Conservation (phyloP, 1,140 invertebrate genomes). For the Akabosia matsudoensis region DNA sequence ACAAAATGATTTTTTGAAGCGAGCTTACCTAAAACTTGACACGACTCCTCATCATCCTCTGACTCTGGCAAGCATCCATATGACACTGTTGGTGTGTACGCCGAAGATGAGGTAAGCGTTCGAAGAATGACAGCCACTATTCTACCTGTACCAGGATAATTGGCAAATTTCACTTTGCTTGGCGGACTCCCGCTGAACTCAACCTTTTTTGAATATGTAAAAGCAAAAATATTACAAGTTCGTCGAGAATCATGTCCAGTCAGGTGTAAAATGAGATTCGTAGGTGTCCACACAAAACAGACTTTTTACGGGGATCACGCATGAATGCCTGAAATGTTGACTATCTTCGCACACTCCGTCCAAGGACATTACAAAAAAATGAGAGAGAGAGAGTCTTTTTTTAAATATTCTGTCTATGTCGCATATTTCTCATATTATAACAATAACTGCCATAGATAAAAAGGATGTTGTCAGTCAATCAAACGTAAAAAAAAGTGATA, state of each 20-base stretch:
- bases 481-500: no score
- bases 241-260: neutral
- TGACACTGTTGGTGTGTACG: conserved; percentile 65
- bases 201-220: conserved; percentile 14
- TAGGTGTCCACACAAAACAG: conserved; percentile 6
- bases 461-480: no score
- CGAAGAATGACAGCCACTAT: conserved; percentile 57
- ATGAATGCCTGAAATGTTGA: neutral
- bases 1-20: neutral
- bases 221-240: neutral
- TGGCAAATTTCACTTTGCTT: conserved; percentile 53
- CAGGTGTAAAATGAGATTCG: conserved; percentile 19
- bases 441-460: no score
- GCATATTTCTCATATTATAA: no score
- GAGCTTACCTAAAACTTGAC: conserved; percentile 54
- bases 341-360: no score
- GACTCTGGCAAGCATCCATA: conserved; percentile 60
- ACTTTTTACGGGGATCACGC: neutral
- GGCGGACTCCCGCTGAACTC: conserved; percentile 36
- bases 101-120: conserved; percentile 52
- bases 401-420: no score
- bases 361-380: no score
- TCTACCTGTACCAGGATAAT: conserved; percentile 63
- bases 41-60: conserved; percentile 48
- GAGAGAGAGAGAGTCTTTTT: no score